Percentiles rank a stretch among this genome's conserved stretches.
These are phyloP conservation scores for Andinoacara biseriatus DNA, from an alignment of 2,113 vertebrate genomes.

Conservation along the genomic window DNA sequence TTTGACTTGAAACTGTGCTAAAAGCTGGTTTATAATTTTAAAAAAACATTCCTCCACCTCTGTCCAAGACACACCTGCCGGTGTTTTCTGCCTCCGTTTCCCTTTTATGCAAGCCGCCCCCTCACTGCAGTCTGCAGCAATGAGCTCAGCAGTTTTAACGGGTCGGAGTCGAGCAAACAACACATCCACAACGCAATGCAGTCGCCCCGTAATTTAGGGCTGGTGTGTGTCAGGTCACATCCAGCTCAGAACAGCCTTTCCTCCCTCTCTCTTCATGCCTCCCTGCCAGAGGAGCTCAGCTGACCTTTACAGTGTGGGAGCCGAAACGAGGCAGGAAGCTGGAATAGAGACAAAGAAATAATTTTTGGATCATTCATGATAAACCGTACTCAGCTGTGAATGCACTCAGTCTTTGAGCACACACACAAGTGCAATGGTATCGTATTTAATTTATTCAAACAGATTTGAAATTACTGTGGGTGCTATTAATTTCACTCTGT, in stretches of 20 bases:
- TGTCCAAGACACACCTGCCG: neutral
- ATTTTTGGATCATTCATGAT: constrained; percentile 29
- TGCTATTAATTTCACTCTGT: neutral
- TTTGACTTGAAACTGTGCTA: neutral
- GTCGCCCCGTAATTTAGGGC: neutral
- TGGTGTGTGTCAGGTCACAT: constrained; percentile 26
- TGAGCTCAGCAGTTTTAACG: constrained; percentile 47
- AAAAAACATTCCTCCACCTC: neutral
- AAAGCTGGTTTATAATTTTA: neutral
- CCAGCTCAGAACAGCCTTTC: neutral
- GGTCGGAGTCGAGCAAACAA: constrained; percentile 25
- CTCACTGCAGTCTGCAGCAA: constrained; percentile 46
- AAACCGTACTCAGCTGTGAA: neutral
- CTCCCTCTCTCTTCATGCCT: neutral
- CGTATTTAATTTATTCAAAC: neutral
- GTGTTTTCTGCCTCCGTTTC: neutral
- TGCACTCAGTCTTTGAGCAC: neutral
- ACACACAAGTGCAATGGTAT: neutral
- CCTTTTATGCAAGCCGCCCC: constrained; percentile 45
- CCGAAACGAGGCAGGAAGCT: constrained; percentile 19
- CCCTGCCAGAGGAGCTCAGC: constrained; percentile 23
- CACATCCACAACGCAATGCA: constrained; percentile 13
- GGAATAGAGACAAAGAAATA: constrained; percentile 6
- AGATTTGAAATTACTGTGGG: neutral
- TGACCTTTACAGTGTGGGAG: constrained; percentile 42